Percentiles rank a stretch among this genome's conserved stretches.
phyloP scores from a whole-genome alignment of 1,140 invertebrate genomes.

The Lordiphosa mommai region DNA sequence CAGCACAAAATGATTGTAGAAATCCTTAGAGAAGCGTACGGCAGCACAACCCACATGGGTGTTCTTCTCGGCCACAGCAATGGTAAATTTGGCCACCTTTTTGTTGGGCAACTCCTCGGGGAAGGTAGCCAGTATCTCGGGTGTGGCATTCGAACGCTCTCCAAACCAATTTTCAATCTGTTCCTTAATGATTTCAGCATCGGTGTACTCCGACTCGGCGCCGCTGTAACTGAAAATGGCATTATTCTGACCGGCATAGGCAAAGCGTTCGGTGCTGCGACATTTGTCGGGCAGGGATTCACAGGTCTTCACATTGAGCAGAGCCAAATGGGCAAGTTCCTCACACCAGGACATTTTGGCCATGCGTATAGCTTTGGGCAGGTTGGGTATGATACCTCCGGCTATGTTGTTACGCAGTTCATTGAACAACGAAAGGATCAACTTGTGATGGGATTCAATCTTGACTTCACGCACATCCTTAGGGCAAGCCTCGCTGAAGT shows the following conservation, averaged over 20 bases:
- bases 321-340: conserved; percentile 45
- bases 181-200: conserved; percentile 55
- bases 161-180: conserved; percentile 62
- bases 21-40: conserved; percentile 46
- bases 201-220: conserved; percentile 45
- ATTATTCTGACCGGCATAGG: conserved; percentile 65
- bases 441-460: conserved; percentile 35
- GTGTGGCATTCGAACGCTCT: conserved; percentile 36
- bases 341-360: conserved; percentile 67
- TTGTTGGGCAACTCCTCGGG: conserved; percentile 50
- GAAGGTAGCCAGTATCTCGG: conserved; percentile 49
- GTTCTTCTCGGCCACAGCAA: conserved; percentile 52
- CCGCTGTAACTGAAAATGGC: conserved; percentile 57
- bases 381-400: conserved; percentile 35
- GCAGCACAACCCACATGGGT: conserved; percentile 51
- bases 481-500: conserved; percentile 49
- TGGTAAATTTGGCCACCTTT: conserved; percentile 51
- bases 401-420: conserved; percentile 55
- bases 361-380: conserved; percentile 54
- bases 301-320: conserved; percentile 49
- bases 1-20: conserved; percentile 50
- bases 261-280: conserved; percentile 63
- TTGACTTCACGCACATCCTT: conserved; percentile 39
- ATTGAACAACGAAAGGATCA: conserved; percentile 50
- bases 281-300: conserved; percentile 58